phyloP scores from a whole-genome alignment of 2,888 invertebrate genomes.

The Heliconius aoede region DNA sequence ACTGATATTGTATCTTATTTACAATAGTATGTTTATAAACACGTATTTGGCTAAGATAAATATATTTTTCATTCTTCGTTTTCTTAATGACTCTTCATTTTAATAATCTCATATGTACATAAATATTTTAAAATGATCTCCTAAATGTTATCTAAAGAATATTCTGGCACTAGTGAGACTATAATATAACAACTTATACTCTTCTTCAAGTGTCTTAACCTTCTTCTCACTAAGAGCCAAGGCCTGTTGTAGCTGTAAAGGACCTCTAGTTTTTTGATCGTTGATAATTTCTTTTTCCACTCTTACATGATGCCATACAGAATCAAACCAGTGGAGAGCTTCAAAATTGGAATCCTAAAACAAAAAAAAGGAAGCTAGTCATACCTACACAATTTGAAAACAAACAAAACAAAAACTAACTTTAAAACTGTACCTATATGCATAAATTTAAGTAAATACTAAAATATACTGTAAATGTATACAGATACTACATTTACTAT shows the following conservation, averaged over 20 bases:
- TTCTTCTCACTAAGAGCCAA: constrained; percentile 94
- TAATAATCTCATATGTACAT: too few species aligned
- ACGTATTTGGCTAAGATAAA: too few species aligned
- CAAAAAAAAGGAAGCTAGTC: not conserved
- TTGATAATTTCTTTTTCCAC: constrained; percentile 84
- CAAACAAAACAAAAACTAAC: too few species aligned
- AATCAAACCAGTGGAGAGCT: constrained; percentile 97
- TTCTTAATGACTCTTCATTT: too few species aligned
- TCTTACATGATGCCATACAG: constrained; percentile 89
- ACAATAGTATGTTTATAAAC: too few species aligned
- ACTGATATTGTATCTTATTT: too few species aligned
- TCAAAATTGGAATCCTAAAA: constrained; percentile 90
- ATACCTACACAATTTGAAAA: too few species aligned
- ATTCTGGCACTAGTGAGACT: constrained; percentile 97
- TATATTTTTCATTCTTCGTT: too few species aligned
- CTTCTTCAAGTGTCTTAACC: constrained; percentile 87
- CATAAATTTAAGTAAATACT: too few species aligned
- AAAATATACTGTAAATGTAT: too few species aligned
- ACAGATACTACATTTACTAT: too few species aligned
- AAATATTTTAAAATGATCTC: not conserved
- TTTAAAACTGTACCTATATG: not conserved
- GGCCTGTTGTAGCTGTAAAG: constrained; percentile 96
- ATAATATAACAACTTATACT: constrained; percentile 95
- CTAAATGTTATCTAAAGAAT: constrained; percentile 89
- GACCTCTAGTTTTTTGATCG: constrained; percentile 87